phyloP scores from a whole-genome alignment of 92 coral and sea anemone genomes.

The Porites evermanni region DNA sequence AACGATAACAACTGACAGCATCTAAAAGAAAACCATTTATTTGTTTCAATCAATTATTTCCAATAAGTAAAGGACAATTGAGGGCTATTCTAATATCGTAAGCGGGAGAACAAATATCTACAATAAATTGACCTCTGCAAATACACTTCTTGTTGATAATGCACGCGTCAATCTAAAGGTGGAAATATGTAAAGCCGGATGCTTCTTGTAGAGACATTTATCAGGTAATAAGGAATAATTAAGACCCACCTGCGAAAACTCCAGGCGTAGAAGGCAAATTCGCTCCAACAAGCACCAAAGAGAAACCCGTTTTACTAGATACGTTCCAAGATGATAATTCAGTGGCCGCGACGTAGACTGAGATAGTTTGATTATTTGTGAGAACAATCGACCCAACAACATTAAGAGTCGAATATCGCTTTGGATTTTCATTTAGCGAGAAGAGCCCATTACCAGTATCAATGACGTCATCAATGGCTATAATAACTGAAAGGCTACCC shows the following conservation, averaged over 20 bases:
- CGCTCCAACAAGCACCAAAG: conserved; percentile 59
- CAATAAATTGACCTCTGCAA: too few relatives aligned
- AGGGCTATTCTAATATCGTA: too few relatives aligned
- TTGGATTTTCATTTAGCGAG: conserved; percentile 38
- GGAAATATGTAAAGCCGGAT: too few relatives aligned
- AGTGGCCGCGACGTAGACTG: conserved; percentile 38
- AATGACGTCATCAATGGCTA: conserved; percentile 52
- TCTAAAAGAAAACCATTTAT: too few relatives aligned
- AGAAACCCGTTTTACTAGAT: conserved; percentile 34
- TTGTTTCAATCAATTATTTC: too few relatives aligned
- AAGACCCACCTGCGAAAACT: conserved; percentile 50
- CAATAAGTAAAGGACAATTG: too few relatives aligned
- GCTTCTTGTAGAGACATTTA: too few relatives aligned
- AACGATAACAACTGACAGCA: too few relatives aligned
- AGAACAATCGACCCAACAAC: conserved; percentile 52
- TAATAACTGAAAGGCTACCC: conserved; percentile 49
- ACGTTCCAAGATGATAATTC: conserved; percentile 46
- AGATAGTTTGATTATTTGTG: conserved; percentile 40
- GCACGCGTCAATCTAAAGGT: too few relatives aligned
- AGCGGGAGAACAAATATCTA: too few relatives aligned
- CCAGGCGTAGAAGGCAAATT: conserved; percentile 44
- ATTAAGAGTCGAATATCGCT: conserved; percentile 33
- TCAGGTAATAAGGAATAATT: neutral
- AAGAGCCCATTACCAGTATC: conserved; percentile 45
- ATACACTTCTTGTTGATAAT: too few relatives aligned